phyloP scores from a whole-genome alignment of 2,113 vertebrate species.

The Eubucco bourcierii region DNA sequence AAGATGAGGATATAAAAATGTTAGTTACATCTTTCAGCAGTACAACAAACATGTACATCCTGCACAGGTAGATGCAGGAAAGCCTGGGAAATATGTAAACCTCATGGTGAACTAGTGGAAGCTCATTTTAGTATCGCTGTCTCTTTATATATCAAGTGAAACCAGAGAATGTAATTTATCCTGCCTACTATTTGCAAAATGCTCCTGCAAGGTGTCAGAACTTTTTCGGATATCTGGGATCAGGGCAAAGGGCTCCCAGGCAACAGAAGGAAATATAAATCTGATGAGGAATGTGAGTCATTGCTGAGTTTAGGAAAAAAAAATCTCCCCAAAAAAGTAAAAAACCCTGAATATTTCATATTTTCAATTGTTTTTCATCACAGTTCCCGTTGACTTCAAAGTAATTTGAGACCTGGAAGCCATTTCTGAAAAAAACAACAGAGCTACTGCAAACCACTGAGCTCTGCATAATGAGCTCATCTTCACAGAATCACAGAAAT shows the following conservation, averaged over 20 bases:
- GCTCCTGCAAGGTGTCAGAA: not conserved
- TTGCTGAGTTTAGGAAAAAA: not conserved
- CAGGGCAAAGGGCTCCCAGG: not conserved
- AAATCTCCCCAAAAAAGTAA: not conserved
- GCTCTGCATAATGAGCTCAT: not conserved
- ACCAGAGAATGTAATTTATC: not conserved
- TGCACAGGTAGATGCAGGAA: not conserved
- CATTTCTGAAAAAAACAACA: slow-evolving; percentile 5
- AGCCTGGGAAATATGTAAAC: not conserved
- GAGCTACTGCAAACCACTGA: not conserved
- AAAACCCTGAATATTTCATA: slow-evolving; percentile 4
- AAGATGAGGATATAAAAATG: not conserved
- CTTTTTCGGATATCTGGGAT: not conserved
- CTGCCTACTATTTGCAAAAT: not conserved
- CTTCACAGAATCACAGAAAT: too few relatives aligned
- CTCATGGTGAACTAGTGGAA: not conserved
- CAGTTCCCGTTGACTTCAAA: slow-evolving; percentile 10
- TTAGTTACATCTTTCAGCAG: not conserved
- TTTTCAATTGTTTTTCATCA: not conserved
- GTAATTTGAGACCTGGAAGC: not conserved
- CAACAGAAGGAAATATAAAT: slow-evolving; percentile 5
- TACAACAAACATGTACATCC: not conserved
- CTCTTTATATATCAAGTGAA: not conserved
- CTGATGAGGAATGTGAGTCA: slow-evolving; percentile 49
- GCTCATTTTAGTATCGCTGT: not conserved